Conservation (phyloP, 2,888 invertebrate genomes). For the Chrysolina oricalcia region DNA sequence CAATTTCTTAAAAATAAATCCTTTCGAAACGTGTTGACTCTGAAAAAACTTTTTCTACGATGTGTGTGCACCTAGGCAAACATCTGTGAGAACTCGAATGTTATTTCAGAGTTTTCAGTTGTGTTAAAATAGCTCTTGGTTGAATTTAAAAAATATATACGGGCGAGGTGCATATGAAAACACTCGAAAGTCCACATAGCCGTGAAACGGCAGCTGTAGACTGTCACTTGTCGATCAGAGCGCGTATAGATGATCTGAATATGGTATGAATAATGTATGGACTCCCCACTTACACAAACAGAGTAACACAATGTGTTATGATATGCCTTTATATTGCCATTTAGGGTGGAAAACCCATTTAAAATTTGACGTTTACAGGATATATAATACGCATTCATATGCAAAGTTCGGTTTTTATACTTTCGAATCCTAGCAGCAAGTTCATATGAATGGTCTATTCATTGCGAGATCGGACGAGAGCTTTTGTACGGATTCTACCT, state of each 20-base stretch:
- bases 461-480: constrained; percentile 51
- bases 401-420: constrained; percentile 66
- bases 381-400: constrained; percentile 69
- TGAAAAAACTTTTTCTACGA: no score
- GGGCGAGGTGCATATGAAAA: constrained; percentile 62
- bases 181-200: constrained; percentile 67
- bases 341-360: constrained; percentile 71
- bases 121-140: constrained; percentile 26
- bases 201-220: constrained; percentile 71
- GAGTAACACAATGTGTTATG: constrained; percentile 65
- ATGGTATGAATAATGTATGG: constrained; percentile 69
- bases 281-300: constrained; percentile 67
- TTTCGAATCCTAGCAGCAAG: constrained; percentile 54
- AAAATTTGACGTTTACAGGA: constrained; percentile 71
- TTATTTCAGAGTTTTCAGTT: constrained; percentile 42
- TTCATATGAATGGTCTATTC: constrained; percentile 59
- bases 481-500: constrained; percentile 61
- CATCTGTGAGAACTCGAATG: constrained; percentile 39
- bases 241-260: constrained; percentile 67
- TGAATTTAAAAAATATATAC: constrained; percentile 50
- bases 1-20: no score
- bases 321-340: constrained; percentile 70
- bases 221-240: constrained; percentile 72
- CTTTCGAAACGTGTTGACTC: no score
- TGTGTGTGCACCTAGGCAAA: constrained; percentile 21